Percentiles rank a stretch among this genome's conserved stretches.
These are phyloP conservation scores for Danio aesculapii DNA, from an alignment of 2,797 vertebrate species.

Conservation along the genomic window DNA sequence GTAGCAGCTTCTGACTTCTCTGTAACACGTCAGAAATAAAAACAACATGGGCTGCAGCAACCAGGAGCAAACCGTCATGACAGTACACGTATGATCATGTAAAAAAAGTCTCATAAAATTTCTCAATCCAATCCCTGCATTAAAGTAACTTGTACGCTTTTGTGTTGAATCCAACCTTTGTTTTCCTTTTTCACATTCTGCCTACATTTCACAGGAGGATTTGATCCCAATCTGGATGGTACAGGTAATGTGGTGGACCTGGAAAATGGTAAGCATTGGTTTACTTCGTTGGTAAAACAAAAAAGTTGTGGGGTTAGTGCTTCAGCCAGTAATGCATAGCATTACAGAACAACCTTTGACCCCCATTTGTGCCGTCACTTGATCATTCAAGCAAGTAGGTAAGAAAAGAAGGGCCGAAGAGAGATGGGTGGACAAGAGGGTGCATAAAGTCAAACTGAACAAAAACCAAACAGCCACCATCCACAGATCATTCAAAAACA, in stretches of 20 bases:
- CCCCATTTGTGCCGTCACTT: conserved; percentile 56
- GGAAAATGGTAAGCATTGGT: conserved; percentile 31
- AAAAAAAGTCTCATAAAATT: conserved; percentile 33
- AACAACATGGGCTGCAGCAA: conserved; percentile 69
- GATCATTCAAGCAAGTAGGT: conserved; percentile 46
- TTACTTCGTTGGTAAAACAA: conserved; percentile 15
- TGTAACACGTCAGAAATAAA: conserved; percentile 81
- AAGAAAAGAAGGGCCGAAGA: conserved; percentile 7
- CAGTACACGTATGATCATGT: conserved; percentile 29
- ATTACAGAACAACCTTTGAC: conserved; percentile 53
- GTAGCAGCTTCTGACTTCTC: conserved; percentile 86
- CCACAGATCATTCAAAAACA: conserved; percentile 38
- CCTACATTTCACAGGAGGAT: conserved; percentile 12
- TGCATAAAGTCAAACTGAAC: background rate
- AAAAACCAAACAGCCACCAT: background rate
- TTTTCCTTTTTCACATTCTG: background rate
- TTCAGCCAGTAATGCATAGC: conserved; percentile 56
- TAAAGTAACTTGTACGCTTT: background rate
- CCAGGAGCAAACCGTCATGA: conserved; percentile 12
- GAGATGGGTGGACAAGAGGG: background rate
- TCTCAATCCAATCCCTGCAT: conserved; percentile 15
- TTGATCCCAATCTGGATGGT: conserved; percentile 22
- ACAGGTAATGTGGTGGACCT: background rate
- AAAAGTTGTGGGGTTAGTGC: conserved; percentile 46
- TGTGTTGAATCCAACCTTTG: background rate